phyloP scores from a whole-genome alignment of 2,888 invertebrate species.

The Malthinus flaveolus region DNA sequence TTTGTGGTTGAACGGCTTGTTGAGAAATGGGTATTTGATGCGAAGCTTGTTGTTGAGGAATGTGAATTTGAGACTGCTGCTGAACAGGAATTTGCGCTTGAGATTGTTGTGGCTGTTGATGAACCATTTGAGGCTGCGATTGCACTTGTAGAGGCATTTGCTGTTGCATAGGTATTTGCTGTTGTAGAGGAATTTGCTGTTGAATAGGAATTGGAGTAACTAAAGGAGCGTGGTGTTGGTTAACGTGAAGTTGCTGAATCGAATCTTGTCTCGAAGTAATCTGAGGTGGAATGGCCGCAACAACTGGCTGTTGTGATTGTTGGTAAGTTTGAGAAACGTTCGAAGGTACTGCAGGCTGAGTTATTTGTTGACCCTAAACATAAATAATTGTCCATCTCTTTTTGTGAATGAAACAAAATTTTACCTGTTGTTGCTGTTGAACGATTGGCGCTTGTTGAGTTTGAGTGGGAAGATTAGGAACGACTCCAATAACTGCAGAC shows the following conservation, averaged over 20 bases:
- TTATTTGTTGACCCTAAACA: neutral
- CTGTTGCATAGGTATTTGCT: conserved; percentile 35
- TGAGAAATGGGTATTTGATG: conserved; percentile 8
- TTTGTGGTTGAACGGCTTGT: conserved; percentile 29
- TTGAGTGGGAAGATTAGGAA: neutral
- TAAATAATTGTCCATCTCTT: neutral
- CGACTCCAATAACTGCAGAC: conserved; percentile 19
- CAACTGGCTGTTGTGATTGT: conserved; percentile 7
- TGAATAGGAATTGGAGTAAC: too few species aligned
- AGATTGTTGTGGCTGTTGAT: neutral
- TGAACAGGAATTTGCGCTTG: neutral
- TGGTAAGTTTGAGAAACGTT: conserved; percentile 3
- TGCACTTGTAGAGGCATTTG: neutral
- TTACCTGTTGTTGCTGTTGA: conserved; percentile 12
- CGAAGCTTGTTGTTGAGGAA: conserved; percentile 26
- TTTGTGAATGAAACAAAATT: too few species aligned
- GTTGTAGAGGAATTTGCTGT: conserved; percentile 31
- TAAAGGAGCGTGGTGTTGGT: conserved; percentile 28
- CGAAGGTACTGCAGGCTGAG: neutral
- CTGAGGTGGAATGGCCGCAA: neutral
- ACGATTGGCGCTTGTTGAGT: neutral
- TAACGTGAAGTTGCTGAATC: conserved; percentile 5
- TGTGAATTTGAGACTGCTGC: neutral
- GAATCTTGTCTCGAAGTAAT: conserved; percentile 10
- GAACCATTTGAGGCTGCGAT: neutral